Percentiles rank a stretch among this genome's conserved stretches.
phyloP scores from a whole-genome alignment of 2,888 invertebrate genomes.

The Arge pagana region DNA sequence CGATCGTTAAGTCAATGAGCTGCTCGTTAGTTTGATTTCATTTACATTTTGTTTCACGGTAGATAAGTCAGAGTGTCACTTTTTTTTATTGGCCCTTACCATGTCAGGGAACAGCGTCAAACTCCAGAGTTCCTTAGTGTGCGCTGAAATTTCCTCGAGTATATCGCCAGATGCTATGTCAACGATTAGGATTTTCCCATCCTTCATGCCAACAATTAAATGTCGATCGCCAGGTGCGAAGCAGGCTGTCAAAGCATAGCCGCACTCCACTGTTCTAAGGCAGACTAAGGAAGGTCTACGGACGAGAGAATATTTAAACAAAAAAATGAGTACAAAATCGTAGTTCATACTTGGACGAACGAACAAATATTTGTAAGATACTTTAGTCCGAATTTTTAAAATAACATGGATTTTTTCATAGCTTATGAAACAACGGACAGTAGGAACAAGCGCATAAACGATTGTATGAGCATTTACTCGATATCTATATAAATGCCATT shows the following conservation, averaged over 20 bases:
- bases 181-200: slow-evolving; percentile 79
- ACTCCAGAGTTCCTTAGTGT: slow-evolving; percentile 78
- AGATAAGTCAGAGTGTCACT: slow-evolving; percentile 2
- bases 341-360: too few species aligned
- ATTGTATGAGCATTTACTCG: too few species aligned
- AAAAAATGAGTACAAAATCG: too few species aligned
- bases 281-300: slow-evolving; percentile 65
- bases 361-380: too few species aligned
- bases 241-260: slow-evolving; percentile 72
- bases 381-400: too few species aligned
- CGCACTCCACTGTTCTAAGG: slow-evolving; percentile 66
- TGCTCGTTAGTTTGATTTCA: background rate
- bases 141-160: slow-evolving; percentile 83
- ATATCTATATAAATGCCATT: slow-evolving; percentile 4
- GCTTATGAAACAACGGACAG: background rate
- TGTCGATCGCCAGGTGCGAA: slow-evolving; percentile 93
- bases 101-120: slow-evolving; percentile 80
- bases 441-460: background rate
- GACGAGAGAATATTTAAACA: too few species aligned
- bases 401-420: slow-evolving; percentile 5
- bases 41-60: background rate
- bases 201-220: slow-evolving; percentile 84
- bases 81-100: slow-evolving; percentile 58
- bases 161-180: slow-evolving; percentile 83
- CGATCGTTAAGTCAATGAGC: too few species aligned